phyloP scores from a whole-genome alignment of 2,113 vertebrate genomes.

The Cebidichthys violaceus region DNA sequence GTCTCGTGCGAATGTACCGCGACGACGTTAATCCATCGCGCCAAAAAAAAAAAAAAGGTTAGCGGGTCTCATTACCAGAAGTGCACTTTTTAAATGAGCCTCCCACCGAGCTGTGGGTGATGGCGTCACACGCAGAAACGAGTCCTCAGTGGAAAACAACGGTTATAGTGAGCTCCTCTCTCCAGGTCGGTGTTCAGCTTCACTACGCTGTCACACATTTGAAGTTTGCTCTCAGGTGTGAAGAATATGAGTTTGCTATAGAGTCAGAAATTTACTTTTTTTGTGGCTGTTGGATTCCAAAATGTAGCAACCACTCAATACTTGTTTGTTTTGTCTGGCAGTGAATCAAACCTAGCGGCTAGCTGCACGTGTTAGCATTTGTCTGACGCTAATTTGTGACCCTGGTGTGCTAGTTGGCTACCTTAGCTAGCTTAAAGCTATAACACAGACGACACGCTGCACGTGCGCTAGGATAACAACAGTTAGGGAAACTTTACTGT shows the following conservation, averaged over 20 bases:
- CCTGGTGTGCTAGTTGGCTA: not conserved
- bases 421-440: not conserved
- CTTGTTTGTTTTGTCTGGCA: too few relatives aligned
- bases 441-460: too few relatives aligned
- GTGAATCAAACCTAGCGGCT: too few relatives aligned
- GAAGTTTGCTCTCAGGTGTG: not conserved
- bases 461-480: not conserved
- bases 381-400: too few relatives aligned
- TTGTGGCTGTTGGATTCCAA: too few relatives aligned
- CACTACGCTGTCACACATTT: not conserved
- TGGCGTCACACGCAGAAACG: constrained; percentile 20
- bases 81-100: fast-evolving
- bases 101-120: not conserved
- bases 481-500: not conserved
- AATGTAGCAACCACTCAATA: too few relatives aligned
- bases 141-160: constrained; percentile 87
- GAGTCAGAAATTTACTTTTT: too few relatives aligned
- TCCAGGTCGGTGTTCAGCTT: constrained; percentile 82
- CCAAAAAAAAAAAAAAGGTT: too few relatives aligned
- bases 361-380: too few relatives aligned
- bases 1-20: not conserved
- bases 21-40: not conserved
- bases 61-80: not conserved
- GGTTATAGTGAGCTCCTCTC: constrained; percentile 86
- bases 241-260: not conserved